Percentiles rank a stretch among this genome's conserved stretches.
Evolutionary conservation across 2,888 invertebrate species (phyloP).

Genomic region (Idaea dimidiata): DNA sequence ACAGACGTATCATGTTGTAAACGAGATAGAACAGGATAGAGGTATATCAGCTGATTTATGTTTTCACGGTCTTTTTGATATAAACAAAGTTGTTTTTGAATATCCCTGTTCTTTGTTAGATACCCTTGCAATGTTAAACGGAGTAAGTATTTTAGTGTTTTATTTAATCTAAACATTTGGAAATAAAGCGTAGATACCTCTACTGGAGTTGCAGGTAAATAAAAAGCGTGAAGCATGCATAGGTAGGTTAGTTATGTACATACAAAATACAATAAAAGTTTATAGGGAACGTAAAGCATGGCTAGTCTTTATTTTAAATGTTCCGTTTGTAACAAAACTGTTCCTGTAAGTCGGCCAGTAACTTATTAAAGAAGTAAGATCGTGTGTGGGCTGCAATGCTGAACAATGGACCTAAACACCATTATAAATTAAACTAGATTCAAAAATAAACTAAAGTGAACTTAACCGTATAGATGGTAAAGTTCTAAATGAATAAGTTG

Average conservation of each 20-base stretch:
- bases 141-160: too few species aligned
- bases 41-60: constrained; percentile 35
- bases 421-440: not conserved
- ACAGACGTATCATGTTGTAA: constrained; percentile 23
- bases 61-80: constrained; percentile 20
- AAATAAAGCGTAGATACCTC: too few species aligned
- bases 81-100: not conserved
- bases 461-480: not conserved
- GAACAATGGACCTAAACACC: constrained; percentile 13
- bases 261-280: not conserved
- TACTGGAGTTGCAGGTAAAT: too few species aligned
- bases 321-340: not conserved
- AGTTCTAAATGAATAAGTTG: not conserved
- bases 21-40: constrained; percentile 27
- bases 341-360: not conserved
- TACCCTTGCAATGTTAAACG: too few species aligned
- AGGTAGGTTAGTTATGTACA: too few species aligned
- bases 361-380: constrained; percentile 11
- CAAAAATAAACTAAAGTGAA: not conserved
- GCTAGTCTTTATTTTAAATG: not conserved
- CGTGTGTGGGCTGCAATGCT: constrained; percentile 7
- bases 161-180: too few species aligned
- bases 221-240: too few species aligned
- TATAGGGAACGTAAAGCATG: not conserved
- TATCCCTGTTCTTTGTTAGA: not conserved